Conservation (phyloP, 2,797 vertebrate species). For the Lacerta agilis region DNA sequence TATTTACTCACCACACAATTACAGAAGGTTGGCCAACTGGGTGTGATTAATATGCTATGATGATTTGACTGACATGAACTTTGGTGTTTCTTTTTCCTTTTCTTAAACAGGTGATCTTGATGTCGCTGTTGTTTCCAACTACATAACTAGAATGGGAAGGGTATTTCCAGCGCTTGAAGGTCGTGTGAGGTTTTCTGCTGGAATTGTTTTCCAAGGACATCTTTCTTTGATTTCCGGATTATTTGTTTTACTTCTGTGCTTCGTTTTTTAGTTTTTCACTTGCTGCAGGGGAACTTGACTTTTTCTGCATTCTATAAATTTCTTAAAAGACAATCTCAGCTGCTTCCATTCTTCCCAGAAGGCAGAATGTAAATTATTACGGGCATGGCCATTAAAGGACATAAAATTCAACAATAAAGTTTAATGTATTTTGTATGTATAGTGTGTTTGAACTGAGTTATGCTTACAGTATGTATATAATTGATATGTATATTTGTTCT, state of each 20-base stretch:
- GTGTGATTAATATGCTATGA: not conserved
- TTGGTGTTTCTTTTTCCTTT: slow-evolving; percentile 15
- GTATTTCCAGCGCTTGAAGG: slow-evolving; percentile 89
- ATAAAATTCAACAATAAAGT: not conserved
- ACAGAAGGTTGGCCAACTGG: not conserved
- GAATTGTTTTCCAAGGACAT: slow-evolving; percentile 54
- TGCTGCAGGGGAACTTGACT: not conserved
- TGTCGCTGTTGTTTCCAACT: slow-evolving; percentile 81
- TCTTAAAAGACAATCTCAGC: not conserved
- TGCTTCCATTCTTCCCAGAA: not conserved
- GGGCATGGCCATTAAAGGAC: not conserved
- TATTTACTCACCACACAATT: not conserved
- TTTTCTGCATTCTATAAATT: not conserved
- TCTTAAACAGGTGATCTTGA: slow-evolving; percentile 85
- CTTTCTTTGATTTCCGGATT: slow-evolving; percentile 58
- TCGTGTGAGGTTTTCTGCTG: slow-evolving; percentile 83
- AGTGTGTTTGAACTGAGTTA: not conserved
- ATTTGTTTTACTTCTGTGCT: slow-evolving; percentile 39
- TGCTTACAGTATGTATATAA: slow-evolving; percentile 6
- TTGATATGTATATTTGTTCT: not conserved
- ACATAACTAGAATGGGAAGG: slow-evolving; percentile 81
- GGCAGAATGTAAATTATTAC: not conserved
- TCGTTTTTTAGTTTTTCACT: slow-evolving; percentile 50
- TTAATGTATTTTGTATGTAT: not conserved
- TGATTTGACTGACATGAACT: not conserved